Evolutionary conservation across 2,113 vertebrate species (phyloP).

Genomic region (Eira barbara): DNA sequence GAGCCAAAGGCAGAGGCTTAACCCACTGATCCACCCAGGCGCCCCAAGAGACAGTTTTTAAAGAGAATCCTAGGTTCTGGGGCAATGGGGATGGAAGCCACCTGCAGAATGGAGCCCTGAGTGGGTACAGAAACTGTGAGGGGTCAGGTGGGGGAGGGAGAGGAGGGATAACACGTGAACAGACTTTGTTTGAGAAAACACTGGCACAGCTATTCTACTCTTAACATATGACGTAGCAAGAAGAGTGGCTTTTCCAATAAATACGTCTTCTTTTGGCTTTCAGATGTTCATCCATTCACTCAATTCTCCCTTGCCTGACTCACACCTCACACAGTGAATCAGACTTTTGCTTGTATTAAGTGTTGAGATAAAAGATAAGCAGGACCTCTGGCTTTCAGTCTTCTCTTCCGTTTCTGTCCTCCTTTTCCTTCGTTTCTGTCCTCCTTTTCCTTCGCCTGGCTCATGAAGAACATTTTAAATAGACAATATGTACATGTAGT

Average conservation of each 20-base stretch:
- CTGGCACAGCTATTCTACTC: neutral
- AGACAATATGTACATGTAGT: neutral
- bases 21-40: too few species aligned
- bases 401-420: neutral
- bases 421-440: neutral
- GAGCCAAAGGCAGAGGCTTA: too few species aligned
- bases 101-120: neutral
- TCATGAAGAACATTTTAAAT: neutral
- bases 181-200: neutral
- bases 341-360: neutral
- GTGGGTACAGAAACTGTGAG: neutral
- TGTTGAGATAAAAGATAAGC: neutral
- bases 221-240: neutral
- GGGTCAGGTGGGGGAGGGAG: neutral
- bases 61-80: neutral
- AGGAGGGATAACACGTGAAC: neutral
- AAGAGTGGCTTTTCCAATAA: neutral
- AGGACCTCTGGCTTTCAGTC: neutral
- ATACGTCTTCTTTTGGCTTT: neutral
- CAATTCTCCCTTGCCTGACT: neutral
- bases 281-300: neutral
- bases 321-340: neutral
- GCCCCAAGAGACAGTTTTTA: neutral
- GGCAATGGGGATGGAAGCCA: neutral
- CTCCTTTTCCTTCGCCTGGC: neutral